phyloP scores from a whole-genome alignment of 1,140 invertebrate genomes.

The Phortica variegata region DNA sequence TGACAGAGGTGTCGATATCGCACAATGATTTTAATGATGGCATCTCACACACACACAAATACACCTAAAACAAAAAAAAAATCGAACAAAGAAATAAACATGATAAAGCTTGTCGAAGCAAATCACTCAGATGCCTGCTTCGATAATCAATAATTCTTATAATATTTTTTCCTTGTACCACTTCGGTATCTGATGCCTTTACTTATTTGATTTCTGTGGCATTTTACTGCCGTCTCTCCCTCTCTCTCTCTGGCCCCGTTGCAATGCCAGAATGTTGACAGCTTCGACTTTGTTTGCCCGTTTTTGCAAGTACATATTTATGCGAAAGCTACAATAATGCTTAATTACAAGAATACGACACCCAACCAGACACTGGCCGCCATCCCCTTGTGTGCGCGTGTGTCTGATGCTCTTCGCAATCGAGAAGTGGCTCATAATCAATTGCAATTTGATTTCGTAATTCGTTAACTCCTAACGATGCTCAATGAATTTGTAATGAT shows the following conservation, averaged over 20 bases:
- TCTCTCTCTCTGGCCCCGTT: constrained; percentile 14
- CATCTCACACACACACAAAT: constrained; percentile 21
- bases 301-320: background rate
- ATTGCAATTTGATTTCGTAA: no score
- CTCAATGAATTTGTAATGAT: no score
- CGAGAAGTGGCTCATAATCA: no score
- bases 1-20: constrained; percentile 48
- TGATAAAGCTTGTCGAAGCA: constrained; percentile 37
- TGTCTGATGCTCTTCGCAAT: no score
- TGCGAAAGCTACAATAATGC: constrained; percentile 29
- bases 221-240: constrained; percentile 22
- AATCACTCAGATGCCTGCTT: constrained; percentile 46
- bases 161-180: no score
- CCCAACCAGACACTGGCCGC: constrained; percentile 2
- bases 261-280: constrained; percentile 16
- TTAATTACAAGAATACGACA: constrained; percentile 21
- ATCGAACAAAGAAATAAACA: constrained; percentile 19
- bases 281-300: background rate
- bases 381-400: no score
- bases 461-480: no score
- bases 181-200: no score
- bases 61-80: constrained; percentile 1
- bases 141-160: constrained; percentile 55
- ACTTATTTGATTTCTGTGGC: no score
- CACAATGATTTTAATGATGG: constrained; percentile 54